phyloP scores from a whole-genome alignment of 64 coral and sea anemone genomes.

The Montipora capricornis region DNA sequence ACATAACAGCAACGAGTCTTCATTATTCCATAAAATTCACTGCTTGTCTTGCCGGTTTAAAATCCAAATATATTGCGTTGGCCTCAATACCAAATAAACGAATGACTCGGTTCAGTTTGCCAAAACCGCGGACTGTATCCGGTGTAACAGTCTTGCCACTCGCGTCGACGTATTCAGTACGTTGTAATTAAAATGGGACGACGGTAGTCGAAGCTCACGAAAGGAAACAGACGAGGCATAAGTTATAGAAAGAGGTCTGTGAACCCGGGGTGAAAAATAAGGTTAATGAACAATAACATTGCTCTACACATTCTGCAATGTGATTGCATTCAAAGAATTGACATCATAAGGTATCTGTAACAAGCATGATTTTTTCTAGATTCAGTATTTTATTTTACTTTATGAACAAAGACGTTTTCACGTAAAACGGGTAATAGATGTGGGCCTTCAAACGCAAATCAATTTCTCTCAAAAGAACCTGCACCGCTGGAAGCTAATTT shows the following conservation, averaged over 20 bases:
- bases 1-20: too few species aligned
- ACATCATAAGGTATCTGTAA: too few species aligned
- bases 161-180: too few species aligned
- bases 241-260: background rate
- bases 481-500: slow-evolving; percentile 34
- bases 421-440: background rate
- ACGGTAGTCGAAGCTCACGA: too few species aligned
- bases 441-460: background rate
- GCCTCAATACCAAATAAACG: background rate
- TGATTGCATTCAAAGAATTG: too few species aligned
- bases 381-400: background rate
- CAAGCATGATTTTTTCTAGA: too few species aligned
- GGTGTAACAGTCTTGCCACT: too few species aligned
- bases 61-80: background rate
- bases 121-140: background rate
- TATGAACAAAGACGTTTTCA: background rate
- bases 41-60: background rate
- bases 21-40: too few species aligned
- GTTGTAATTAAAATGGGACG: too few species aligned
- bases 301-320: background rate
- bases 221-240: background rate
- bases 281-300: background rate
- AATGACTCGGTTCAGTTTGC: background rate
- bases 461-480: background rate
- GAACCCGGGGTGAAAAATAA: background rate